Evolutionary conservation across 1,140 invertebrate species (phyloP).

Genomic region (Tachypleus tridentatus): DNA sequence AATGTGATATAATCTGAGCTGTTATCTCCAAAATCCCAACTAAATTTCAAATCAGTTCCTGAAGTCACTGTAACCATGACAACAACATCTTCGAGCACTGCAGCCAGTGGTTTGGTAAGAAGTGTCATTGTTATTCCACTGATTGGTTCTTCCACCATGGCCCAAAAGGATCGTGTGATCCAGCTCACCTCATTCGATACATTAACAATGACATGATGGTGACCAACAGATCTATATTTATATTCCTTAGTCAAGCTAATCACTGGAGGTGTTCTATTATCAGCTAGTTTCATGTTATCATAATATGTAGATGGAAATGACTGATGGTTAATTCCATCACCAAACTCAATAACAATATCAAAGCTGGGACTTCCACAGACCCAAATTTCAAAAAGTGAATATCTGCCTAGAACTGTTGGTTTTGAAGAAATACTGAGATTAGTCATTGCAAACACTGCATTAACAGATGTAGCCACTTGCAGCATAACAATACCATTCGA

Average conservation of each 20-base stretch:
- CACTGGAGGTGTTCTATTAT: background rate
- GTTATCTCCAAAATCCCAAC: constrained; percentile 17
- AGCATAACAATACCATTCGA: background rate
- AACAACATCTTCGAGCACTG: constrained; percentile 10
- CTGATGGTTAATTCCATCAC: background rate
- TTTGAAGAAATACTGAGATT: background rate
- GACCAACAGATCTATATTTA: background rate
- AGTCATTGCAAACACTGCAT: background rate
- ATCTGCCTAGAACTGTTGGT: background rate
- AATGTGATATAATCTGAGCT: constrained; percentile 9
- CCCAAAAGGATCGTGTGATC: constrained; percentile 2
- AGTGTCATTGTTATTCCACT: constrained; percentile 4
- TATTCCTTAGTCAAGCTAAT: background rate
- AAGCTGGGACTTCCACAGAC: background rate
- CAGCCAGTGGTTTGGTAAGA: constrained; percentile 5
- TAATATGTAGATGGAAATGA: too few relatives aligned
- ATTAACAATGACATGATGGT: constrained; percentile 10
- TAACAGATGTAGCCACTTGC: background rate
- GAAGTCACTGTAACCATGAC: constrained; percentile 7
- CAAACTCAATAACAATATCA: background rate
- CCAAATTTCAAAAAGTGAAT: background rate
- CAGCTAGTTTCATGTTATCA: background rate
- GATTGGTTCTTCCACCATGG: constrained; percentile 4
- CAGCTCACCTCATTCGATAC: constrained; percentile 4
- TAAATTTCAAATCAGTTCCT: constrained; percentile 10